Conservation (phyloP, 2,797 vertebrate genomes). For the Hozukius guyotensis region DNA sequence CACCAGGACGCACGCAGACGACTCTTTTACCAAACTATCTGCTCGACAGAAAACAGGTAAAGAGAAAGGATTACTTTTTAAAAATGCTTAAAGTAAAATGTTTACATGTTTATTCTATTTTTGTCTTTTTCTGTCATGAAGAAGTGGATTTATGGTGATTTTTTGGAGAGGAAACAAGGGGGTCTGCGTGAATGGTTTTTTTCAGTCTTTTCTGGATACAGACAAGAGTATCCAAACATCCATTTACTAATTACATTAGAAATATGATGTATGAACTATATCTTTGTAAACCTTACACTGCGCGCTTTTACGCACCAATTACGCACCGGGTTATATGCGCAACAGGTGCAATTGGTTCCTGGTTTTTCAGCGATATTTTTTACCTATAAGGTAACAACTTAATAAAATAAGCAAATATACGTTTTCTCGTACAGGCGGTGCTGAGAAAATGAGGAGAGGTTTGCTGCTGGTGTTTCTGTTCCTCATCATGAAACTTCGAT, state of each 20-base stretch:
- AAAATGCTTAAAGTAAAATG: not conserved
- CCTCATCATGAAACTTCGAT: conserved; percentile 81
- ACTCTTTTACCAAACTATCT: conserved; percentile 31
- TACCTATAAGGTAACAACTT: not conserved
- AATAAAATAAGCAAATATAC: not conserved
- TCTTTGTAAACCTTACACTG: not conserved
- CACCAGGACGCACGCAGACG: conserved; percentile 41
- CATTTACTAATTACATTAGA: not conserved
- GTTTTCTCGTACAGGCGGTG: conserved; percentile 51
- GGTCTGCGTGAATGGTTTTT: not conserved
- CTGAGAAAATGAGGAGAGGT: conserved; percentile 81
- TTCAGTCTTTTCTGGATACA: not conserved
- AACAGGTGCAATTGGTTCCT: not conserved
- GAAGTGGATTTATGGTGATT: not conserved
- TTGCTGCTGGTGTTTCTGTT: conserved; percentile 83
- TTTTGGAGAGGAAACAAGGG: not conserved
- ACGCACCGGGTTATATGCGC: conserved; percentile 6
- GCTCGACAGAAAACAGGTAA: conserved; percentile 67
- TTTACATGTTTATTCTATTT: not conserved
- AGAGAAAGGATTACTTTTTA: not conserved
- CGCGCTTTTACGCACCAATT: conserved; percentile 64
- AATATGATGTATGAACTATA: not conserved
- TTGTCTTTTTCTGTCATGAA: not conserved
- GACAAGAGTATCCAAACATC: not conserved
- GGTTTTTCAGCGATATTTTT: not conserved